These are phyloP conservation scores for Tholera decimalis DNA, from an alignment of 2,888 invertebrate species.

Conservation along the genomic window DNA sequence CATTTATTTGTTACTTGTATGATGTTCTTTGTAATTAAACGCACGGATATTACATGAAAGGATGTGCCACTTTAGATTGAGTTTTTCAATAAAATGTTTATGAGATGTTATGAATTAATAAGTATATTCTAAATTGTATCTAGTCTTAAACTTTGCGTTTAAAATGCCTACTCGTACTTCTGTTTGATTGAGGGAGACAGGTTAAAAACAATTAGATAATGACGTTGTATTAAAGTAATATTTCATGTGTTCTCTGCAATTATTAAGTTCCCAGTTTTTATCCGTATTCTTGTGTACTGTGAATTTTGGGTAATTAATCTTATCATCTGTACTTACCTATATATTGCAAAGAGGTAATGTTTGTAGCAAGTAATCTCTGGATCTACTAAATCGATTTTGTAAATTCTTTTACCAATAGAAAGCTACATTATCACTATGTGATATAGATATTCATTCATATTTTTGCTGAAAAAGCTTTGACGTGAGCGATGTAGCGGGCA, in stretches of 20 bases:
- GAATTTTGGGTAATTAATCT: no score
- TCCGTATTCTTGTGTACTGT: no score
- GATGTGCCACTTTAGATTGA: constrained; percentile 25
- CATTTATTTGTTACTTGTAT: constrained; percentile 44
- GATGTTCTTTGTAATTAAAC: constrained; percentile 49
- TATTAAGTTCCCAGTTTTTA: neutral
- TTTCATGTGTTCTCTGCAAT: neutral
- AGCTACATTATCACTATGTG: no score
- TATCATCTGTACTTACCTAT: no score
- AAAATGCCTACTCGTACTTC: constrained; percentile 11
- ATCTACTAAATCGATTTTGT: no score
- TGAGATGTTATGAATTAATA: constrained; percentile 45
- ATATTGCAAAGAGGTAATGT: no score
- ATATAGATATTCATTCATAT: no score
- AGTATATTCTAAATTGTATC: constrained; percentile 39
- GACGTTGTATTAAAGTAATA: no score
- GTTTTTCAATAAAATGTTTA: constrained; percentile 42
- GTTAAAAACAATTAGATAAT: neutral
- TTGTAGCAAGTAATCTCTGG: no score
- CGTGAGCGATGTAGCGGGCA: no score
- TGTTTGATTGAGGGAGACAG: neutral
- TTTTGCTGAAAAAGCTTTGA: no score
- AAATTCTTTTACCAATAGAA: no score
- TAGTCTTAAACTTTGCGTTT: constrained; percentile 36
- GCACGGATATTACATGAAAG: constrained; percentile 6